Percentiles rank a stretch among this genome's conserved stretches.
Conservation (phyloP, 2,797 vertebrate species). For the Sebastes paucispinis region DNA sequence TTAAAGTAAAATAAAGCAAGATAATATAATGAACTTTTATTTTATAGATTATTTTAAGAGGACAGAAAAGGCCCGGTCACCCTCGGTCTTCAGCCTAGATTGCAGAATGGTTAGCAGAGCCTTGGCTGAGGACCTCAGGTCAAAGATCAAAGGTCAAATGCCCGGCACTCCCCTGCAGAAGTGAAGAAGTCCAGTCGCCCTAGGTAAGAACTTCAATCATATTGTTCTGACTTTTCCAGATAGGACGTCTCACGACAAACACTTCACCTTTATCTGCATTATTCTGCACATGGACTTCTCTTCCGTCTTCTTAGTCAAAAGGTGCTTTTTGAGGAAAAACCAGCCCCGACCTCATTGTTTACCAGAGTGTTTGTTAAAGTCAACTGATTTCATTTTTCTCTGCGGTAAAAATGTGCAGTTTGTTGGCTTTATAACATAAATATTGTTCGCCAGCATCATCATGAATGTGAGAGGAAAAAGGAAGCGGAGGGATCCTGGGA, state of each 20-base stretch:
- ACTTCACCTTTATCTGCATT: constrained; percentile 26
- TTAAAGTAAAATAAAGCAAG: background rate
- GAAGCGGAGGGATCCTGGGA: constrained; percentile 12
- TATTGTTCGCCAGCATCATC: constrained; percentile 53
- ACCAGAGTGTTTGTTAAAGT: constrained; percentile 62
- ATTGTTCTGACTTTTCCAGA: background rate
- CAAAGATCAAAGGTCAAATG: background rate
- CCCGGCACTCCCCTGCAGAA: too few species aligned
- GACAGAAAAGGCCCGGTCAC: background rate
- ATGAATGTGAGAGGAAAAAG: constrained; percentile 29
- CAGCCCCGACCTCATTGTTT: constrained; percentile 50
- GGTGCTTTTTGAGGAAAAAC: constrained; percentile 38
- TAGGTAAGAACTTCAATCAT: background rate
- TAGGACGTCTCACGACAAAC: too few species aligned
- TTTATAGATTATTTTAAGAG: too few species aligned
- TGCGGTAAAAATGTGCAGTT: constrained; percentile 66
- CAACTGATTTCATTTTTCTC: constrained; percentile 57
- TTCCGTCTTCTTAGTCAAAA: constrained; percentile 18
- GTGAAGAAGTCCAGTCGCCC: too few species aligned
- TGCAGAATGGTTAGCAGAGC: background rate
- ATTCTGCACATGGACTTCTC: background rate
- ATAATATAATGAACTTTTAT: background rate
- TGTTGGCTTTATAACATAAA: constrained; percentile 63
- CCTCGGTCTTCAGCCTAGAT: background rate
- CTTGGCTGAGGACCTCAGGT: background rate